Conservation (phyloP, 2,888 invertebrate species). For the Lutraria lutraria region DNA sequence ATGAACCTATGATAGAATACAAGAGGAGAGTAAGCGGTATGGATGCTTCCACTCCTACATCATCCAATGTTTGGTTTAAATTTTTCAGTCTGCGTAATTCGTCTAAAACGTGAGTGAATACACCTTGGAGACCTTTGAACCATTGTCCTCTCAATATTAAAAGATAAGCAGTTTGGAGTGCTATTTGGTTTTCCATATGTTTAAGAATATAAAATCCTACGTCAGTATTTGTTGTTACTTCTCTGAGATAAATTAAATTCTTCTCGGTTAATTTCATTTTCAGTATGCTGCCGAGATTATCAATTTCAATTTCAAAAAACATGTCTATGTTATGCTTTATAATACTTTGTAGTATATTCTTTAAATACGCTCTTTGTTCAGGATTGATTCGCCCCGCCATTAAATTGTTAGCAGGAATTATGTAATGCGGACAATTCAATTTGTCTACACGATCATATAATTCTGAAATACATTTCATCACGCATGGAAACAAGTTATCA, state of each 20-base stretch:
- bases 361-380: background rate
- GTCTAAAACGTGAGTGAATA: background rate
- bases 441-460: background rate
- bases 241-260: no score
- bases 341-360: background rate
- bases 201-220: background rate
- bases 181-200: background rate
- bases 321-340: background rate
- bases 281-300: background rate
- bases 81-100: background rate
- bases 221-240: background rate
- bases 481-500: background rate
- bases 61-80: background rate
- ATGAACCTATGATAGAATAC: background rate
- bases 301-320: background rate
- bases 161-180: background rate
- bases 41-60: background rate
- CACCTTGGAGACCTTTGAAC: background rate
- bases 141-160: background rate
- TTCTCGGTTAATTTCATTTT: background rate
- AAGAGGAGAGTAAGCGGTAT: background rate
- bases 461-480: background rate
- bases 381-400: background rate
- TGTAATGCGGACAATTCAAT: slow-evolving; percentile 23
- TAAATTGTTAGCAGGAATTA: slow-evolving; percentile 21